These are phyloP conservation scores for Geopemphigus sp. DNA, from an alignment of 1,140 invertebrate genomes.

Conservation along the genomic window DNA sequence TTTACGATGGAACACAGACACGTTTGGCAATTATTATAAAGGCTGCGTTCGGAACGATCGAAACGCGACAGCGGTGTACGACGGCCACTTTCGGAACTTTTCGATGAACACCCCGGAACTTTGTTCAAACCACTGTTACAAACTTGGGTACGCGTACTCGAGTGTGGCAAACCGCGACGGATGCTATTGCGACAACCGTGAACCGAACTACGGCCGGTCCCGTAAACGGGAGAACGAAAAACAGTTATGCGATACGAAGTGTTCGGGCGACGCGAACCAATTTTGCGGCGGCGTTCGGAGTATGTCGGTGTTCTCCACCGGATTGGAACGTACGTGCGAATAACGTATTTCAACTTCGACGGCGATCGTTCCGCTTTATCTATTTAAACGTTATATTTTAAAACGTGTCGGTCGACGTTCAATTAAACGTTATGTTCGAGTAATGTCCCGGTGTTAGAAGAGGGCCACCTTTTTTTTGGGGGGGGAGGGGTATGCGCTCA, in stretches of 20 bases:
- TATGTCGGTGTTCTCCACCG: constrained; percentile 51
- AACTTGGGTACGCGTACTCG: constrained; percentile 26
- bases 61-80: constrained; percentile 33
- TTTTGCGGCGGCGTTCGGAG: constrained; percentile 51
- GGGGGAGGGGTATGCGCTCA: no score
- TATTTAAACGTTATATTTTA: no score
- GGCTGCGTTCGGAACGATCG: constrained; percentile 40
- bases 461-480: no score
- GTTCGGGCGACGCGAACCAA: constrained; percentile 51
- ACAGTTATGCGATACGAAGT: constrained; percentile 51
- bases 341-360: no score
- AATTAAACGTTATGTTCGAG: no score
- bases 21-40: constrained; percentile 31
- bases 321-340: constrained; percentile 10
- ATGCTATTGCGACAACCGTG: constrained; percentile 51
- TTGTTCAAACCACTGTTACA: constrained; percentile 42
- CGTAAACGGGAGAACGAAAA: constrained; percentile 44
- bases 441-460: no score
- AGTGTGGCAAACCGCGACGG: constrained; percentile 47
- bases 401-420: no score
- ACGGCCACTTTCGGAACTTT: not conserved
- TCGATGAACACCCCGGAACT: constrained; percentile 23
- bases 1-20: not conserved
- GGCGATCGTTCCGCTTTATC: no score
- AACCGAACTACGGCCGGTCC: constrained; percentile 27